phyloP scores from a whole-genome alignment of 2,888 invertebrate genomes.

The Phortica okadai region DNA sequence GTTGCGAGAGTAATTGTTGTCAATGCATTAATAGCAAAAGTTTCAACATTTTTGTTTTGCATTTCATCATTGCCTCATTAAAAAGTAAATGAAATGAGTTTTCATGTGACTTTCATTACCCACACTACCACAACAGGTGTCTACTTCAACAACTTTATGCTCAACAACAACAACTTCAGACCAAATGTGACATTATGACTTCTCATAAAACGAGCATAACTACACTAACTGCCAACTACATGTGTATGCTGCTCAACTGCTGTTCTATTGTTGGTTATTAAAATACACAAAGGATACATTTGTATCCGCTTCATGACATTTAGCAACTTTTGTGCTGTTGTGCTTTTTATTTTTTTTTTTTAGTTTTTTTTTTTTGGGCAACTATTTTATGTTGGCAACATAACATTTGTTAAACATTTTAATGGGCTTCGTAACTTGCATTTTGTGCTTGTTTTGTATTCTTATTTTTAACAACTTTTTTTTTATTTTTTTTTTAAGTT shows the following conservation, averaged over 20 bases:
- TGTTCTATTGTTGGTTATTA: slow-evolving; percentile 11
- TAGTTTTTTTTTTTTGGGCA: neutral
- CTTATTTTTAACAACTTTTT: neutral
- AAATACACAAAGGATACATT: slow-evolving; percentile 32
- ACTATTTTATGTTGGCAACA: neutral
- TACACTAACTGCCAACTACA: neutral
- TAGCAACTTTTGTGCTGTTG: slow-evolving; percentile 17
- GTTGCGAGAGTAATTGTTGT: no score
- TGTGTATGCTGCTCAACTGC: neutral
- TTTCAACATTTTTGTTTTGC: neutral
- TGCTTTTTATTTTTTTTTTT: neutral
- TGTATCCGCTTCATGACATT: slow-evolving; percentile 29
- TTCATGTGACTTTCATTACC: neutral
- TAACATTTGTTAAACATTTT: slow-evolving; percentile 29
- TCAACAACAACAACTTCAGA: neutral
- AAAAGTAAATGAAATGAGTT: no score
- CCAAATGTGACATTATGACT: neutral
- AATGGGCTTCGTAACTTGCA: neutral
- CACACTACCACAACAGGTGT: slow-evolving; percentile 7
- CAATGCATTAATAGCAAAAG: no score
- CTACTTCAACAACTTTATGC: slow-evolving; percentile 14
- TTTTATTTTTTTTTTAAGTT: neutral
- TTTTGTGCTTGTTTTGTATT: neutral
- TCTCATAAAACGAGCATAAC: slow-evolving; percentile 1
- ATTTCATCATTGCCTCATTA: neutral